Evolutionary conservation across 2,888 invertebrate species (phyloP).

Genomic region (Drosophila peninsularis): DNA sequence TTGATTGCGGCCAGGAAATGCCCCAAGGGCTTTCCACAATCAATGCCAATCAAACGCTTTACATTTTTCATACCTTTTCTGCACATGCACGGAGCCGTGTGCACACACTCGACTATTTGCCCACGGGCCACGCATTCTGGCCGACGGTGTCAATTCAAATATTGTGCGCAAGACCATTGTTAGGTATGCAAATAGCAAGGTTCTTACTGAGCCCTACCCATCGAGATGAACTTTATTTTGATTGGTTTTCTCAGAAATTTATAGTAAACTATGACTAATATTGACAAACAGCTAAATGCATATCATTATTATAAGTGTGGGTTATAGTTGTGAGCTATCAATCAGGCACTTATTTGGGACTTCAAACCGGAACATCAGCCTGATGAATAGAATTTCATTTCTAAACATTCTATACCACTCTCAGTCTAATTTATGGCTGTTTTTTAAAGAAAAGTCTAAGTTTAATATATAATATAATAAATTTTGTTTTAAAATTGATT

Average conservation of each 20-base stretch:
- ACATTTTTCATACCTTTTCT: constrained; percentile 48
- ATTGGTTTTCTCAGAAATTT: neutral
- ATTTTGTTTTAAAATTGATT: no score
- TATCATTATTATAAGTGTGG: neutral
- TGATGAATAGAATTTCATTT: no score
- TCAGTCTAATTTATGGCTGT: no score
- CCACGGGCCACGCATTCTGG: constrained; percentile 35
- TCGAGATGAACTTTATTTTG: neutral
- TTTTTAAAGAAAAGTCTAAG: no score
- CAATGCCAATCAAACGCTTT: constrained; percentile 63
- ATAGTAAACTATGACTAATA: neutral
- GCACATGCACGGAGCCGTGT: constrained; percentile 11
- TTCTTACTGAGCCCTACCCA: neutral
- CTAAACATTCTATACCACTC: no score
- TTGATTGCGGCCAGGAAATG: constrained; percentile 69
- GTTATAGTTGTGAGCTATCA: neutral
- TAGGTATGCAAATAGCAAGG: constrained; percentile 20
- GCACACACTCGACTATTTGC: constrained; percentile 31
- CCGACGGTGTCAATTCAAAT: constrained; percentile 39
- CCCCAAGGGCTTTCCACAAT: constrained; percentile 57
- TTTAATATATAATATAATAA: no score
- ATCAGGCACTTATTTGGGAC: neutral
- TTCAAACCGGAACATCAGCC: neutral
- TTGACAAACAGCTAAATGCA: neutral
- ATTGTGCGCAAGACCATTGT: constrained; percentile 20